Evolutionary conservation across 2,888 invertebrate genomes (phyloP).

Genomic region (Beris chalybata): DNA sequence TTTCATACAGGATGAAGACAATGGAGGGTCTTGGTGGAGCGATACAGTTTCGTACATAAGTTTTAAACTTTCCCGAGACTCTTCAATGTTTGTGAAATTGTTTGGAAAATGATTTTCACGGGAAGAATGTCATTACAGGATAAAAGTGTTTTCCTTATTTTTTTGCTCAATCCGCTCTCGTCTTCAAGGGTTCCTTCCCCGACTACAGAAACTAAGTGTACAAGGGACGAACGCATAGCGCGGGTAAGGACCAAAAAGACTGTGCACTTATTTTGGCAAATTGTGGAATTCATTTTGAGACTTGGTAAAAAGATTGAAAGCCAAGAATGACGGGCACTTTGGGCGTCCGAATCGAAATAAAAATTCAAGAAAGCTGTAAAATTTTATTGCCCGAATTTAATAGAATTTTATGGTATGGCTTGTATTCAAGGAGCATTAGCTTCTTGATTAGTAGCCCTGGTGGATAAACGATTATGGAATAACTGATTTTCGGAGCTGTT

Average conservation of each 20-base stretch:
- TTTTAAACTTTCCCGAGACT: slow-evolving; percentile 3
- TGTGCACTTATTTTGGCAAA: too few species aligned
- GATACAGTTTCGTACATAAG: not conserved
- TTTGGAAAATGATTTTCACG: slow-evolving; percentile 22
- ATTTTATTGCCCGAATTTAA: slow-evolving; percentile 10
- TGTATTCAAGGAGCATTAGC: slow-evolving; percentile 6
- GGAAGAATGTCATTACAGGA: slow-evolving; percentile 3
- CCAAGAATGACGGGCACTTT: too few species aligned
- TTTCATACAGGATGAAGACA: not conserved
- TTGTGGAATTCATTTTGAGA: too few species aligned
- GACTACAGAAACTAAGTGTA: not conserved
- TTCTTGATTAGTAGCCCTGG: slow-evolving; percentile 11
- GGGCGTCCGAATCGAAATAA: too few species aligned
- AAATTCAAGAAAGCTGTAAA: slow-evolving; percentile 9
- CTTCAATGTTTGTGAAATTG: slow-evolving; percentile 14
- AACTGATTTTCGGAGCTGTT: slow-evolving; percentile 2
- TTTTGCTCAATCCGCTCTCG: not conserved
- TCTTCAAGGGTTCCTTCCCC: not conserved
- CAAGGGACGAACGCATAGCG: not conserved
- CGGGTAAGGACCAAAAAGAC: too few species aligned
- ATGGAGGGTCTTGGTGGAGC: not conserved
- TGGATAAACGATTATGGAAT: slow-evolving; percentile 11
- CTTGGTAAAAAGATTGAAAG: too few species aligned
- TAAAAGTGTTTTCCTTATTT: not conserved
- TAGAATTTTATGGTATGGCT: slow-evolving; percentile 11